Base-by-base conservation (phyloP, 2,888 invertebrate genomes). In the Sycophila texana region DNA sequence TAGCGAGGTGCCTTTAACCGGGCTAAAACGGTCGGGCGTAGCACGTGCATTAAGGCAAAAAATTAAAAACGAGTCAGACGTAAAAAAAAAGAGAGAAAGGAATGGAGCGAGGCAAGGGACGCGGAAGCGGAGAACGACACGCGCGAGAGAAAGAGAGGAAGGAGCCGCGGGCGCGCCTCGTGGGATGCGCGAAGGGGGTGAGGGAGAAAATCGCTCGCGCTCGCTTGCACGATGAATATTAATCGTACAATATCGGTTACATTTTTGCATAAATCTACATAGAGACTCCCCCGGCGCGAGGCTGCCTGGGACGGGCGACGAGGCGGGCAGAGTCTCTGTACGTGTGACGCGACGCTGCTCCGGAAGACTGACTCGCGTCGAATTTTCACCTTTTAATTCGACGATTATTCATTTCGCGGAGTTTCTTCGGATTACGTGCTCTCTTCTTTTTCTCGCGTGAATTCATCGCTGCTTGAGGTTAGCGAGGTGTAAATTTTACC, bases 251-350 rank as follows among this genome's bases (percentile, higher is more conserved):
- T 86, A 86, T 87, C 86, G 86, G 85, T 86, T 85, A 85, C 87
- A 83, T 84, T 86, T 86, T 86, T 86, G 85, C 86, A 87, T 87
- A 86, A 86, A 86, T 87, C 84, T 87, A 82, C 85, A 86, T 86
- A 79, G 81, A 63, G 71, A 75, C 68, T 39, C 39, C 39, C 53
- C 72, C 76, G 53, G 71, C 73, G 47, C 39, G 63, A 10, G 39
- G 60, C 51, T 18, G 7, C n/a, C 67, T 22, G 55, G 53, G 60
- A 55, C 61, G 75, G 57, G 61, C 14, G 22, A 22, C 51, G 67
- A 67, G 51, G 30, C 16, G 14, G 18, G 16, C 49, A 2, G 18
- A 10, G 53, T 16, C 18, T 70, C 39, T 66, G 58, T 10, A 5
- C 49, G 30, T 18, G n/a, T 53, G 12, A 18, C 20, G 30, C 16